Base-by-base conservation (phyloP, 2,888 invertebrate species). In the Drosophila antonietae region DNA sequence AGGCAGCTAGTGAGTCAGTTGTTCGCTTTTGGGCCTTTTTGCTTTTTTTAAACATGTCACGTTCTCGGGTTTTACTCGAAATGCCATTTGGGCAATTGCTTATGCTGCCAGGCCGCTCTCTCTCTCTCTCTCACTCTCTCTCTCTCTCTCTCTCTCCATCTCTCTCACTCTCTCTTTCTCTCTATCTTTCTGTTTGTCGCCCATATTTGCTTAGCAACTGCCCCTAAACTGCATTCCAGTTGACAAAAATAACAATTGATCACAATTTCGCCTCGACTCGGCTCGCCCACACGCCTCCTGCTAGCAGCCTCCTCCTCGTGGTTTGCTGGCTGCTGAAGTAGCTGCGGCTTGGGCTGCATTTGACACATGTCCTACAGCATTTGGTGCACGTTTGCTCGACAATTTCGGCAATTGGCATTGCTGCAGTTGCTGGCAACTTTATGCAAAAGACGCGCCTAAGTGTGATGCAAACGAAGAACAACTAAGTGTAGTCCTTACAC, bases 81-180 rank as follows among this genome's bases (percentile, higher is more conserved):
- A 83, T 79, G 70, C 79, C 79, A 84, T 84, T 84, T 83, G 87
- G 74, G 87, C 84, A 88, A 84, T 88, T 81, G 83, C 79, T 68
- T 70, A 61, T 37, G n/a, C 71, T 58, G 31, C 10, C 31, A n/a
- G 37, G 33, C 23, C 8, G 18, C 31, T 23, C n/a, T 39, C 18
- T 23, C 10, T 23, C n/a, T 15, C 18, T 37, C 18, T 18, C 35
- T 15, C 14, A 20, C 14, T 3, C 7, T 1, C 57, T 33, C 15
- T 15, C 55, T 15, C 14, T 1, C 14, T 18, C 23, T 28, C 3
- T 20, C 14, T 39, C 14, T 33, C 14, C 1, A 4, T 1, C 57
- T 33, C 15, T 15, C 55, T 15, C 14, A 0, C 14, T 18, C 23
- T 35, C 3, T 20, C 14, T 23, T 23, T 35, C 3, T 20, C 14